Evolutionary conservation across 2,888 invertebrate genomes (phyloP), one percentile per base, ranked within the genome.

Genomic region (Heliconius ethilla): DNA sequence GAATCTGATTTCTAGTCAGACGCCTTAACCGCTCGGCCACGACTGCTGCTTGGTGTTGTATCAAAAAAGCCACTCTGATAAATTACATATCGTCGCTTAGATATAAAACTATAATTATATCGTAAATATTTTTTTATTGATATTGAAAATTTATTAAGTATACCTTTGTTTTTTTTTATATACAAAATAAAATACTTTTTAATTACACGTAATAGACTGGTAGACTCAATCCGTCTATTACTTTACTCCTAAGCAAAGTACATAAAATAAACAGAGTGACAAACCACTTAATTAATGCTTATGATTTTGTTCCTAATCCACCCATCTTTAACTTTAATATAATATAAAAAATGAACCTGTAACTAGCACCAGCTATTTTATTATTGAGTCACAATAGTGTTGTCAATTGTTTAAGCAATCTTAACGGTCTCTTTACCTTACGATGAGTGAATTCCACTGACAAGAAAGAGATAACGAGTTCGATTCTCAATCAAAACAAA

Each of bases 1-100:
- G 97, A 97, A 97, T 96, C 96, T 96, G 97, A 97, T 97, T 97
- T 97, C 97, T 96, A 97, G 97, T 97, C 97, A 97, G 96, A 96
- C 97, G 97, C 97, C 96, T 97, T 33, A 27, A 27, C 27, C 27
- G 27, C 27, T 97, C n/a, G n/a, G n/a, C n/a, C n/a, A n/a, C n/a
- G 96, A 96, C 96, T 96, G 96, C 96, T 91, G 33, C 3, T 59
- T 25, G 2, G 1, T 25, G 0, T 0, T 0, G 0, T 0, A 11
- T 22, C 73, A 2, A 77, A 77, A 77, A 29, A 55, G 22, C 22
- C n/a, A 27, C 11, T 66, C n/a, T 51, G 3, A 66, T 66, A 63
- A 63, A 18, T 51, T 63, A 15, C 33, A 66, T 33, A 51, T 66
- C 11, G 27, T 63, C 10, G 18, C 10, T 33, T 18, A 55, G 10